phyloP scores from a whole-genome alignment of 1,140 invertebrate genomes.

The Lucilia cuprina region DNA sequence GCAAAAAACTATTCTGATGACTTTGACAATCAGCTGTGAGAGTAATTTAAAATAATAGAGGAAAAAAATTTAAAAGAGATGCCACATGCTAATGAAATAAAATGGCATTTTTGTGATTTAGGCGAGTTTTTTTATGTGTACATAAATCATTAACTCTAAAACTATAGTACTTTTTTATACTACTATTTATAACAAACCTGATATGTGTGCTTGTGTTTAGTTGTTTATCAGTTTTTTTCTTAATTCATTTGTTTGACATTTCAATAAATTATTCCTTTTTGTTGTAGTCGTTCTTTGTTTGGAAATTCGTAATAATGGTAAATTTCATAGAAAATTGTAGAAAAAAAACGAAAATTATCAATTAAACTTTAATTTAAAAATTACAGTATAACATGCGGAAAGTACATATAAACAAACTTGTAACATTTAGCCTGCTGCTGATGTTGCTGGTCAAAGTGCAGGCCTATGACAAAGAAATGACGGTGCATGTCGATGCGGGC shows the following conservation, averaged over 20 bases:
- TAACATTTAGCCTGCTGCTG: neutral
- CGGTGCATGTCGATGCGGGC: slow-evolving; percentile 73
- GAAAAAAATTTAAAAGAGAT: no score
- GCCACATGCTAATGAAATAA: no score
- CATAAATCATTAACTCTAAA: no score
- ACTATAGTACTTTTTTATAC: neutral
- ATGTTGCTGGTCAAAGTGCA: neutral
- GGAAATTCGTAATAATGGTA: neutral
- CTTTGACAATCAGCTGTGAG: neutral
- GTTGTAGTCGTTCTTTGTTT: neutral
- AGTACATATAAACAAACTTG: neutral
- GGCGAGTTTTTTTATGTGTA: no score
- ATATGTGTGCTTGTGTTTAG: no score
- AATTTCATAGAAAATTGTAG: neutral
- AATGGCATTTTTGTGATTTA: no score
- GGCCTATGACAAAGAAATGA: slow-evolving; percentile 71
- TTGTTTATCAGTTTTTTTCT: neutral
- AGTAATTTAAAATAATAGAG: neutral
- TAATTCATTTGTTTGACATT: neutral
- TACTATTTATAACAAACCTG: neutral
- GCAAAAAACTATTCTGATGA: neutral
- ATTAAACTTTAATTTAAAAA: neutral
- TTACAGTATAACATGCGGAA: neutral
- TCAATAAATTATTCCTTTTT: neutral
- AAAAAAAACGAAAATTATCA: neutral